phyloP scores from a whole-genome alignment of 2,113 vertebrate species.

The Oryzias javanicus region DNA sequence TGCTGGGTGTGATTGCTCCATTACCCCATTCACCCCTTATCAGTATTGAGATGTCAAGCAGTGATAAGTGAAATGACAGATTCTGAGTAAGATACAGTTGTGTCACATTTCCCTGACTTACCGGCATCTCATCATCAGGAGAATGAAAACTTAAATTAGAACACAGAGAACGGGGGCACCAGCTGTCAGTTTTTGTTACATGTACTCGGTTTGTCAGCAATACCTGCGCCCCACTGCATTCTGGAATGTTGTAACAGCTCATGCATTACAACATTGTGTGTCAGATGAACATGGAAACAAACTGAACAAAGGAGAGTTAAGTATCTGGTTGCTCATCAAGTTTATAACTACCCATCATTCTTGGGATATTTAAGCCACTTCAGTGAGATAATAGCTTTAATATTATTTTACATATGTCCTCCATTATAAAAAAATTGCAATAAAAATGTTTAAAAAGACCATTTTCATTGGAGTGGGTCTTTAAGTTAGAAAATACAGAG shows the following conservation, averaged over 20 bases:
- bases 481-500: too few relatives aligned
- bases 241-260: conserved; percentile 26
- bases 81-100: conserved; percentile 25
- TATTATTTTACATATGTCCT: too few relatives aligned
- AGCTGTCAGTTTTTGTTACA: conserved; percentile 21
- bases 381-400: too few relatives aligned
- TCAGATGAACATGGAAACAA: conserved; percentile 33
- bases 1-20: conserved; percentile 29
- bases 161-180: conserved; percentile 21
- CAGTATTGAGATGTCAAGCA: conserved; percentile 40
- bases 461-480: too few relatives aligned
- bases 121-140: conserved; percentile 37
- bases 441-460: too few relatives aligned
- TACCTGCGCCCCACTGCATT: conserved; percentile 42
- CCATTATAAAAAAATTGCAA: too few relatives aligned
- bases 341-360: too few relatives aligned
- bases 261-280: conserved; percentile 42
- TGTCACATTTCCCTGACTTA: conserved; percentile 33
- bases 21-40: conserved; percentile 29
- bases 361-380: too few relatives aligned
- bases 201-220: conserved; percentile 51
- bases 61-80: conserved; percentile 52
- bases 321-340: too few relatives aligned
- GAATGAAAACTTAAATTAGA: conserved; percentile 22
- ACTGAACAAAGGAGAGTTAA: conserved; percentile 3